Base-by-base conservation (phyloP, 2,888 invertebrate genomes). In the Drosophila recens region DNA sequence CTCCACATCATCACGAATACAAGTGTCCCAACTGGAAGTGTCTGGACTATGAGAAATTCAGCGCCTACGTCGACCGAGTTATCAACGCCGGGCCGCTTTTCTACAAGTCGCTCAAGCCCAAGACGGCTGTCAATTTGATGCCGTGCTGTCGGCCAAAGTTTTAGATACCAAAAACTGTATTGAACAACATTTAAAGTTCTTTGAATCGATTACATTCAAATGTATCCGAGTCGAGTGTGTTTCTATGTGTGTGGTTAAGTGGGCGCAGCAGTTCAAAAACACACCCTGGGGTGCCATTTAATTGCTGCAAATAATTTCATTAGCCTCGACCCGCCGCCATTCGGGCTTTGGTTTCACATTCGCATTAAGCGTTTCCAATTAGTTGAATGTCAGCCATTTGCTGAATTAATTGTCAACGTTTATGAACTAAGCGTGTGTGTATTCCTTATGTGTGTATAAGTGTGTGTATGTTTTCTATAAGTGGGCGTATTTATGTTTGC, bases 341-440 rank as follows among this genome's bases (percentile, higher is more conserved):
- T 63, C 36, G 56, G 49, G 68, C 64, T 75, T 75, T 73, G 76
- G 72, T 59, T 85, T 85, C 69, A 27, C 74, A 74, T 73, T 72
- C 71, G 62, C 78, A 86, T 78, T 90, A 86, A 82, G 75, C 84
- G 78, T 72, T 86, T 87, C 87, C 89, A 86, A 86, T 86, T 86
- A 88, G 90, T 76, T 71, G 70, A 86, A 90, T 89, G 73, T 70
- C 74, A 57, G 74, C 70, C 81, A 86, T 83, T 88, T 80, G 68
- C 80, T 65, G 69, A 69, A 90, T 80, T 86, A 86, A 90, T 87
- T 90, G 90, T 89, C 79, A 88, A 73, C 90, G 84, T 72, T 89
- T 90, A 89, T 84, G 86, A 89, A 75, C 72, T 89, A 73, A 85
- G 54, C 59, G 67, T 59, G 67, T 59, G 61, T 36, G 27, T 54